Evolutionary conservation across 2,888 invertebrate genomes (phyloP).

Genomic region (Tenthredo notha): DNA sequence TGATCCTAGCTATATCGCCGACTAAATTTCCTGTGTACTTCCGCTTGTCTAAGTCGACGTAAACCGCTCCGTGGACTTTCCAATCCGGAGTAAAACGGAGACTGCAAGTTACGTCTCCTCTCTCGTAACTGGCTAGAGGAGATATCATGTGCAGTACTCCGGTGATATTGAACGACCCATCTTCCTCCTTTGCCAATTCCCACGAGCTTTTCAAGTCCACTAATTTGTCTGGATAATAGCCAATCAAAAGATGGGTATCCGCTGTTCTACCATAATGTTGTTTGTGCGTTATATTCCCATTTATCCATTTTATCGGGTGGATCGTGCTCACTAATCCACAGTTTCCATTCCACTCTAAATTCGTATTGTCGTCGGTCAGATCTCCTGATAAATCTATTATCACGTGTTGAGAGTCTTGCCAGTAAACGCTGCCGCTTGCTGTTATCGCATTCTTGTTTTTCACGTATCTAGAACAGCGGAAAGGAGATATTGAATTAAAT

Average conservation of each 20-base stretch:
- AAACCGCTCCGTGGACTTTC: conserved; percentile 85
- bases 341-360: conserved; percentile 79
- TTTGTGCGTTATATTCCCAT: conserved; percentile 80
- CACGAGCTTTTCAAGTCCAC: conserved; percentile 87
- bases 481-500: background rate
- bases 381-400: conserved; percentile 81
- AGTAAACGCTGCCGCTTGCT: conserved; percentile 80
- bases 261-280: conserved; percentile 78
- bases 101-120: conserved; percentile 85
- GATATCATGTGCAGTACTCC: conserved; percentile 84
- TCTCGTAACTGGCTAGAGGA: conserved; percentile 84
- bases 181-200: conserved; percentile 81
- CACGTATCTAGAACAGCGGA: conserved; percentile 76
- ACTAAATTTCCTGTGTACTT: conserved; percentile 81
- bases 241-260: conserved; percentile 78
- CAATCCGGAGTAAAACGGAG: conserved; percentile 84
- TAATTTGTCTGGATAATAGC: conserved; percentile 85
- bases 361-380: conserved; percentile 76
- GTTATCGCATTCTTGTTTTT: conserved; percentile 79
- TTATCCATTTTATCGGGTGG: conserved; percentile 81
- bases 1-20: conserved; percentile 86
- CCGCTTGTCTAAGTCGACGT: conserved; percentile 86
- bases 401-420: conserved; percentile 83
- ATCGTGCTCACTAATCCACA: conserved; percentile 81
- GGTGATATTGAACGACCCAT: conserved; percentile 82